Evolutionary conservation across 2,888 invertebrate genomes (phyloP).

Genomic region (Stramonita haemastoma): DNA sequence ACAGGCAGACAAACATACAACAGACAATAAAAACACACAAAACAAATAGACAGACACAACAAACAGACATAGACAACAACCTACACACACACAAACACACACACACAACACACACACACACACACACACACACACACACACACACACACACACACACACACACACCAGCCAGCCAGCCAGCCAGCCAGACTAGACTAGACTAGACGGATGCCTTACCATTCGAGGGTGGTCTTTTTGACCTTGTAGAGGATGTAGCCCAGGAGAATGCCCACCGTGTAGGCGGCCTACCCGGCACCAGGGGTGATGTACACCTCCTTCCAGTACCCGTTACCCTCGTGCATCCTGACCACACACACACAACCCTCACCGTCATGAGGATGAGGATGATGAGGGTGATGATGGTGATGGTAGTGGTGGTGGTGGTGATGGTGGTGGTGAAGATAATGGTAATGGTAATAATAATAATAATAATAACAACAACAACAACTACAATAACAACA

Average conservation of each 20-base stretch:
- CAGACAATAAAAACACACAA: not conserved
- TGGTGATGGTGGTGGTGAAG: too few relatives aligned
- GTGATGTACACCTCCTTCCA: conserved; percentile 76
- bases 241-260: conserved; percentile 75
- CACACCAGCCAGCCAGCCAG: not conserved
- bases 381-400: too few relatives aligned
- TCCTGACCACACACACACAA: too few relatives aligned
- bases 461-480: too few relatives aligned
- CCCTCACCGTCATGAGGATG: too few relatives aligned
- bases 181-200: not conserved
- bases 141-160: not conserved
- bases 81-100: not conserved
- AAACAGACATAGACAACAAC: not conserved
- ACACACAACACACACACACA: not conserved
- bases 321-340: conserved; percentile 41
- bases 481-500: too few relatives aligned
- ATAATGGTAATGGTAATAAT: too few relatives aligned
- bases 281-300: conserved; percentile 78
- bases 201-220: conserved; percentile 2
- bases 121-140: conserved; percentile 16
- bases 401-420: too few relatives aligned
- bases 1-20: not conserved
- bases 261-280: conserved; percentile 73
- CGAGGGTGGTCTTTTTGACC: conserved; percentile 36
- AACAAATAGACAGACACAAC: not conserved